Evolutionary conservation across 2,113 vertebrate genomes (phyloP), one percentile per base, ranked within the genome.

Genomic region (Rhipidura dahli): DNA sequence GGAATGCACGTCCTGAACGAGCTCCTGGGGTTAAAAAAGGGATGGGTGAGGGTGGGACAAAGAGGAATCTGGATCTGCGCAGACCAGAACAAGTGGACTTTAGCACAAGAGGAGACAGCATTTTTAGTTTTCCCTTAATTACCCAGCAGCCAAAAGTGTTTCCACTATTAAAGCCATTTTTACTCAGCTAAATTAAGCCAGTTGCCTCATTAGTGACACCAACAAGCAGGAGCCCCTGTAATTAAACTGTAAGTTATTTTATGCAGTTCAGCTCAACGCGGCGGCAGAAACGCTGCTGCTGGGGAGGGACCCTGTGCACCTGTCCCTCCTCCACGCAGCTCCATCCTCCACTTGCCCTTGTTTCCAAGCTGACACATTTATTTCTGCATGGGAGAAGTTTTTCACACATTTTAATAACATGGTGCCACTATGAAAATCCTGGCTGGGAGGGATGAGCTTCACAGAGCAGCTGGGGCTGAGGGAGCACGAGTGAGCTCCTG

Each of bases 181-280:
- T 97, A 98, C 95, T 97, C 94, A 90, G 97, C 97, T 98, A 98
- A 98, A 98, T 98, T 98, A 97, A 97, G 95, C 95, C 93, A 33
- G 95, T 97, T 97, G 97, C 97, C 93, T 97, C 97, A 95, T 96
- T 98, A 98, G 97, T 97, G 98, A 98, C 98, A 97, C 93, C 97
- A 97, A 97, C 94, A 96, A 98, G 97, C 96, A 97, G 97, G 78
- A 98, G 94, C 95, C 96, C 96, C 97, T 98, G 96, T 98, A 98
- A 98, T 98, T 98, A 98, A 97, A 97, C 97, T 94, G 96, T 94
- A 97, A 97, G 96, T 90, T 97, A 94, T 82, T 93, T 97, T 87
- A 93, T 94, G 96, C 82, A 44, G 86, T 64, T 94, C 94, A 95
- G 94, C 88, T 94, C 94, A 49, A 69, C 0, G 37, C 90, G 56